Conservation (phyloP, 2,113 vertebrate species). For the Hyperopisus bebe region DNA sequence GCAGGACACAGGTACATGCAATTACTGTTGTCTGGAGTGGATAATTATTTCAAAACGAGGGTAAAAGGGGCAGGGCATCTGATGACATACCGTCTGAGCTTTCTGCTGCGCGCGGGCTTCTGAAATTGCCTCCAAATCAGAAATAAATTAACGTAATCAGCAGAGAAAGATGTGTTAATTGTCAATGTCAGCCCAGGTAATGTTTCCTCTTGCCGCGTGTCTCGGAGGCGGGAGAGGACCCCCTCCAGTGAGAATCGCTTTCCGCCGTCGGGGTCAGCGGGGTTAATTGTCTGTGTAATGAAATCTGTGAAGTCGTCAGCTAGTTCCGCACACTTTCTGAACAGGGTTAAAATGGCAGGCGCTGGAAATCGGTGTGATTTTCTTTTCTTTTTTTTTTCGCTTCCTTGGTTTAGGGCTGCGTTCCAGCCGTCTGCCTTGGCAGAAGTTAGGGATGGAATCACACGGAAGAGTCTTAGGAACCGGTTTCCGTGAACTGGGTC, state of each 20-base stretch:
- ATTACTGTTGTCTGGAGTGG: constrained; percentile 30
- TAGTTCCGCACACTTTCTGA: constrained; percentile 59
- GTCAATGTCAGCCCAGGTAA: constrained; percentile 66
- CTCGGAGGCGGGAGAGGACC: constrained; percentile 57
- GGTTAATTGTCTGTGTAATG: constrained; percentile 76
- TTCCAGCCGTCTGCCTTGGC: neutral
- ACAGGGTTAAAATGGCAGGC: constrained; percentile 4
- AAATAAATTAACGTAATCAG: constrained; percentile 51
- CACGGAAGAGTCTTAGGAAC: neutral
- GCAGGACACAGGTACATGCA: neutral
- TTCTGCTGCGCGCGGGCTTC: constrained; percentile 52
- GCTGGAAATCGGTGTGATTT: neutral
- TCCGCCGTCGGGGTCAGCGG: constrained; percentile 66
- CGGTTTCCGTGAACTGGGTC: neutral
- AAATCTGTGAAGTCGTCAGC: constrained; percentile 73
- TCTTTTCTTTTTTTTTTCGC: neutral
- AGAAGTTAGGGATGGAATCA: neutral
- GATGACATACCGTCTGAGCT: constrained; percentile 35
- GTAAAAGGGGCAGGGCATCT: constrained; percentile 44
- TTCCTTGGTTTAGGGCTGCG: neutral
- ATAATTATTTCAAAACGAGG: constrained; percentile 51
- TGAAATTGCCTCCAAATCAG: constrained; percentile 54
- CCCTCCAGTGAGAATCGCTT: constrained; percentile 62
- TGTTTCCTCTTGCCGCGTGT: constrained; percentile 67
- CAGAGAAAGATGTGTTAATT: constrained; percentile 65